Evolutionary conservation across 2,797 vertebrate genomes (phyloP), one percentile per base, ranked within the genome.

Genomic region (Myotis pilosus): DNA sequence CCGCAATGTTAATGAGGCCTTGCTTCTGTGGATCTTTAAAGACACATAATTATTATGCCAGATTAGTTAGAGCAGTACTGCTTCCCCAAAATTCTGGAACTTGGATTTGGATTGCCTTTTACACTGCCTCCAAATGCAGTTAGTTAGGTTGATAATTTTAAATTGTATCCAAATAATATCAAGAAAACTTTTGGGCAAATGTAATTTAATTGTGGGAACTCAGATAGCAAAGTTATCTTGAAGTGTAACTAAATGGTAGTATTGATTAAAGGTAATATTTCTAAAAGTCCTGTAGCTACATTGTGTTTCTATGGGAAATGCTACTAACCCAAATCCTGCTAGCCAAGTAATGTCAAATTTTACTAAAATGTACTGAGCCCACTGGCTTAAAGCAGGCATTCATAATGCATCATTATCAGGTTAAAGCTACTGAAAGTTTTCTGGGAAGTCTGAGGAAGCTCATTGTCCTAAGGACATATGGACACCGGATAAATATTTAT

Each of bases 221-320:
- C 96, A 97, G 53, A 92, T 93, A 87, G 95, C 64, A 97, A 95
- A 97, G 94, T 88, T 95, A 71, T 97, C 92, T 96, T 79, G 92
- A 89, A 95, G 69, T 95, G 76, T 90, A 96, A 87, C 91, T 89
- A 94, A 96, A 95, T 97, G 66, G 92, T 51, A 95, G 66, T 97
- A 97, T 98, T 96, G 86, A 94, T 1, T 96, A 96, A 93, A 97
- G 91, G 89, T 64, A 89, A 66, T 28, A 94, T 97, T 97, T 97
- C 62, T 93, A 55, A 96, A 96, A 86, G 83, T 97, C 88, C 97
- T 95, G 47, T 38, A 97, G 95, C 68, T 91, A 91, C 95, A 89
- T 75, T 96, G 49, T 25, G 82, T 74, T 83, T 3, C 28, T 88
- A 33, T 91, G 53, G 69, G 33, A 92, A 86, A 93, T 92, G 30